Conservation (phyloP, 2,113 vertebrate genomes). For the Mustelus asterias region DNA sequence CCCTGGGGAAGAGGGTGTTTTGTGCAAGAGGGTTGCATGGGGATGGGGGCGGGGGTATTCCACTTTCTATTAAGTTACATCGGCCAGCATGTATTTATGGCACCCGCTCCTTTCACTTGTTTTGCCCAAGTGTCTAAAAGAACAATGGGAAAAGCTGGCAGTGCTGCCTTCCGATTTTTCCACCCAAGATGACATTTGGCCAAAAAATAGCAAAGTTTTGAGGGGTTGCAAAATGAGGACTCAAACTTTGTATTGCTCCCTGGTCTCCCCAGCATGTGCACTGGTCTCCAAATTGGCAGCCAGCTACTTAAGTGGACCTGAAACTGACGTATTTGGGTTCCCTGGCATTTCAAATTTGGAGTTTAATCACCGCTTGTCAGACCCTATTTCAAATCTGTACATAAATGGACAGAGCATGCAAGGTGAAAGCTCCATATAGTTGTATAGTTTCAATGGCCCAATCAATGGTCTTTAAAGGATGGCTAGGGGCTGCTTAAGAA, state of each 20-base stretch:
- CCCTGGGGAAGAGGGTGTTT: too few relatives aligned
- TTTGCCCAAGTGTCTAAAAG: too few relatives aligned
- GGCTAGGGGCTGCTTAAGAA: background rate
- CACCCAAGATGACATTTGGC: too few relatives aligned
- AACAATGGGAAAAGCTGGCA: too few relatives aligned
- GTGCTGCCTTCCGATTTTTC: too few relatives aligned
- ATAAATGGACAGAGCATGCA: background rate
- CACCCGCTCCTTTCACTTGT: too few relatives aligned
- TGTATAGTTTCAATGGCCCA: background rate
- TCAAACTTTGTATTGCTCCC: background rate
- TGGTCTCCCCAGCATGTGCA: background rate
- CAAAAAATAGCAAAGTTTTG: background rate
- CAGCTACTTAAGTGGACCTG: background rate
- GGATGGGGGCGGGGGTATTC: too few relatives aligned
- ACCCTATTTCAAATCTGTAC: background rate
- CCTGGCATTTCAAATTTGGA: background rate
- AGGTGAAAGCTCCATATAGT: background rate
- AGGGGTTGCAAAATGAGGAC: background rate
- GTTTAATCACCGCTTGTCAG: background rate
- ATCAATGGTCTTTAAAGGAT: background rate
- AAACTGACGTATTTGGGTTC: background rate
- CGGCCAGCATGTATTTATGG: too few relatives aligned
- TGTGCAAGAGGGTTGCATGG: too few relatives aligned
- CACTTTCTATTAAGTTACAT: too few relatives aligned
- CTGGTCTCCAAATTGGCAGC: background rate